Evolutionary conservation across 2,113 vertebrate species (phyloP).

Genomic region (Cisticola juncidis): DNA sequence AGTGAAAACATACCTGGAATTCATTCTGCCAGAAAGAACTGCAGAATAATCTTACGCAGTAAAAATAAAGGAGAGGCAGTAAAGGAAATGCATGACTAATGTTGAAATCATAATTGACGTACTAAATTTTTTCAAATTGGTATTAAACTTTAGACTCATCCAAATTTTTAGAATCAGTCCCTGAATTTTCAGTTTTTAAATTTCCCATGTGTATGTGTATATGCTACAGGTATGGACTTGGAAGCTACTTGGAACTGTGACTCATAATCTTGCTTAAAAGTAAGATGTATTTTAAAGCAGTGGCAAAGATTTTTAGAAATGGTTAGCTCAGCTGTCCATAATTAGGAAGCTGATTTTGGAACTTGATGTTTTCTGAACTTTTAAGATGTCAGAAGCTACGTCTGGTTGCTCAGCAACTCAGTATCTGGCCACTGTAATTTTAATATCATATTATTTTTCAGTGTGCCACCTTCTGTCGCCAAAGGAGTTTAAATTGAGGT

Average conservation of each 20-base stretch:
- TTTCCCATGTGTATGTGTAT: not conserved
- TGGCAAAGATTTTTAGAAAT: constrained; percentile 19
- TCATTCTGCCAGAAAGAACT: not conserved
- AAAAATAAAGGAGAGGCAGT: not conserved
- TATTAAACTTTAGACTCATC: not conserved
- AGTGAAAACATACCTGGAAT: not conserved
- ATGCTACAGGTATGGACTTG: not conserved
- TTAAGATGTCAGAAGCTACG: constrained; percentile 39
- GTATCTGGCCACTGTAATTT: constrained; percentile 20
- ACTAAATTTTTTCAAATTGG: not conserved
- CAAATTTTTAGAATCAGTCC: not conserved
- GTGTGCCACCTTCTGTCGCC: not conserved
- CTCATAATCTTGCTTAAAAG: not conserved
- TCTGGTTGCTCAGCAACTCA: constrained; percentile 56
- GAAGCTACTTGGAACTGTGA: not conserved
- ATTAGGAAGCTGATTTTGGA: constrained; percentile 39
- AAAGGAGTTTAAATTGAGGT: not conserved
- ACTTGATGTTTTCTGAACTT: constrained; percentile 47
- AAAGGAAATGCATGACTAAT: not conserved
- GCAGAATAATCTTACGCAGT: not conserved
- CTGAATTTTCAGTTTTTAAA: not conserved
- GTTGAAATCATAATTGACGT: not conserved
- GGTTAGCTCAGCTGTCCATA: not conserved
- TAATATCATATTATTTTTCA: constrained; percentile 31
- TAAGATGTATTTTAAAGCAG: not conserved